Evolutionary conservation across 2,113 vertebrate species (phyloP).

Genomic region (Asarcornis scutulata): DNA sequence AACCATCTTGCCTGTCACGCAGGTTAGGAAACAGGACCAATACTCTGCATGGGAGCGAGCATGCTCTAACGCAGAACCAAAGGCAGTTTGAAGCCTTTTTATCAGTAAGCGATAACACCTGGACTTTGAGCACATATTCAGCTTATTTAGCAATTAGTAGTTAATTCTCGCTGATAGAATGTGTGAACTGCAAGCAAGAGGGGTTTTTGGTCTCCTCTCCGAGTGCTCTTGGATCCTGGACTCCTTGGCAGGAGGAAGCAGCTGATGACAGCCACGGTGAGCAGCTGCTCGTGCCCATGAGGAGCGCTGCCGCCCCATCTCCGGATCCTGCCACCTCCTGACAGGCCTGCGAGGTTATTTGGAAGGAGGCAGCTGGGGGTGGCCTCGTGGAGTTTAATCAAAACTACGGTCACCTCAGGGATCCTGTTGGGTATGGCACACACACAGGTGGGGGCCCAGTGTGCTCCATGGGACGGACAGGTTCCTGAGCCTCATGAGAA

Average conservation of each 20-base stretch:
- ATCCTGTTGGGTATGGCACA: background rate
- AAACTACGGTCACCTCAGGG: background rate
- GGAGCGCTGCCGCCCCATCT: background rate
- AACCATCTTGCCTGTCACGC: background rate
- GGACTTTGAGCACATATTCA: background rate
- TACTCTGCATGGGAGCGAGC: background rate
- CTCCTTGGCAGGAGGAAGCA: rapidly evolving
- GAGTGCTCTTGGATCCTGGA: background rate
- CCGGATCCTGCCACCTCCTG: background rate
- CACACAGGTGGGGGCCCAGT: rapidly evolving
- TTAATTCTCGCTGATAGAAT: background rate
- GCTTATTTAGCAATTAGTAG: background rate
- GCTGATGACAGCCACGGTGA: background rate
- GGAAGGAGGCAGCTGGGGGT: background rate
- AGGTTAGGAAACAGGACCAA: background rate
- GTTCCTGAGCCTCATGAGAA: background rate
- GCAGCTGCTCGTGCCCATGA: rapidly evolving
- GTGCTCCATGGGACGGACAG: background rate
- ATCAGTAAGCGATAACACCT: background rate
- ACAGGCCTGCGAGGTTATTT: background rate
- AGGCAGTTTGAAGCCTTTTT: background rate
- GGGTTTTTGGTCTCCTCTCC: background rate
- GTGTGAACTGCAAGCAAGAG: background rate
- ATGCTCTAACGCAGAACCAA: rapidly evolving
- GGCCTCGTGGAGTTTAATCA: background rate